Evolutionary conservation across 1,140 invertebrate species (phyloP).

Genomic region (Bathynomus jamesi): DNA sequence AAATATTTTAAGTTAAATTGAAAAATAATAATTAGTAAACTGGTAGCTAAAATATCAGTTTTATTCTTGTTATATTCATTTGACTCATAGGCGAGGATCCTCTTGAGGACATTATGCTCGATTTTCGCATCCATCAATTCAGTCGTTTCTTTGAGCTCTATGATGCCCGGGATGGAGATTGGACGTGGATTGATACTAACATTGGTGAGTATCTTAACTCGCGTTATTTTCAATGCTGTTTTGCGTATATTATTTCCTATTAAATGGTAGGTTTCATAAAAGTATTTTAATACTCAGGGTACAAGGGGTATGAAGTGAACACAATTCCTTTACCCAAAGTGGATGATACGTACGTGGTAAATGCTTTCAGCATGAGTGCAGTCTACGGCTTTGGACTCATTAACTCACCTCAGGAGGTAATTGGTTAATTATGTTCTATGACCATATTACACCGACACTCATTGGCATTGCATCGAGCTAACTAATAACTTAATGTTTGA

Average conservation of each 20-base stretch:
- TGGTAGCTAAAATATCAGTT: too few relatives aligned
- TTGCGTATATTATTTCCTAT: too few relatives aligned
- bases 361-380: slow-evolving; percentile 46
- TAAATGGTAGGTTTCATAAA: too few relatives aligned
- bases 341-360: slow-evolving; percentile 46
- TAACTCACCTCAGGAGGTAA: slow-evolving; percentile 31
- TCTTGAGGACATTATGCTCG: slow-evolving; percentile 10
- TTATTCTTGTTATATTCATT: too few relatives aligned
- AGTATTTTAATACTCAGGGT: too few relatives aligned
- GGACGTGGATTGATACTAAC: slow-evolving; percentile 47
- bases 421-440: neutral
- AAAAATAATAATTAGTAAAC: too few relatives aligned
- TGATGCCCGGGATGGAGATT: slow-evolving; percentile 45
- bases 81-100: slow-evolving; percentile 18
- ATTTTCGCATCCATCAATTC: slow-evolving; percentile 29
- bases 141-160: slow-evolving; percentile 42
- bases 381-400: slow-evolving; percentile 43
- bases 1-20: too few relatives aligned
- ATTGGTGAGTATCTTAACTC: slow-evolving; percentile 38
- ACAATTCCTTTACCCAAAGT: slow-evolving; percentile 42
- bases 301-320: slow-evolving; percentile 45
- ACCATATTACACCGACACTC: neutral
- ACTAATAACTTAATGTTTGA: neutral
- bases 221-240: neutral
- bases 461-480: neutral